A percentile compares a stretch with the other conserved stretches of the same genome.
These are phyloP conservation scores for Drosophila parabipectinata DNA, from an alignment of 1,140 invertebrate genomes.

Conservation along the genomic window DNA sequence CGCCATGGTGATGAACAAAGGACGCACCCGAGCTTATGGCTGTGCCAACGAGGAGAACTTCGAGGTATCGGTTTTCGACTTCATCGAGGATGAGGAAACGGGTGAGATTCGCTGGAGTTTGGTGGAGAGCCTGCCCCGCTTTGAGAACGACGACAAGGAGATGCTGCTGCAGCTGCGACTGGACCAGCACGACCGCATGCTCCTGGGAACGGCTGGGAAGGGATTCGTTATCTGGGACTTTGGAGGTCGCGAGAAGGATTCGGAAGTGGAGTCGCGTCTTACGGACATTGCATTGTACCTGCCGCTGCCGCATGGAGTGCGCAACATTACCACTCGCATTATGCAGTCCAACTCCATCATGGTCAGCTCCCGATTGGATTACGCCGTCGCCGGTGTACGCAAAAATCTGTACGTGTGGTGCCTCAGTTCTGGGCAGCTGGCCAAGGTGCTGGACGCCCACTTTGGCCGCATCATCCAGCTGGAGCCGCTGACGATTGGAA, in stretches of 20 bases:
- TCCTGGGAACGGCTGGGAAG: conserved; percentile 93
- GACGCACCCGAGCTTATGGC: conserved; percentile 86
- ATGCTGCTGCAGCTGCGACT: conserved; percentile 92
- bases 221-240: conserved; percentile 92
- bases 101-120: conserved; percentile 87
- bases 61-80: conserved; percentile 83
- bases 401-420: conserved; percentile 98
- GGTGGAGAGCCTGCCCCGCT: conserved; percentile 86
- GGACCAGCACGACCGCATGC: conserved; percentile 90
- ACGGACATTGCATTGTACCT: conserved; percentile 87
- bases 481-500: conserved; percentile 92
- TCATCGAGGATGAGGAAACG: conserved; percentile 81
- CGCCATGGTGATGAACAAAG: conserved; percentile 87
- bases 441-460: conserved; percentile 97
- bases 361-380: conserved; percentile 94
- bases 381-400: conserved; percentile 97
- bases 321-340: conserved; percentile 96
- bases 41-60: conserved; percentile 86
- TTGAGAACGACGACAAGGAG: conserved; percentile 89
- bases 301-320: conserved; percentile 93
- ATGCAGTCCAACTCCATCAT: conserved; percentile 95
- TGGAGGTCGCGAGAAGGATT: conserved; percentile 55
- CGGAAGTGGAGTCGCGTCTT: conserved; percentile 56
- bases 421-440: conserved; percentile 89
- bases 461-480: conserved; percentile 98